phyloP scores from a whole-genome alignment of 1,140 invertebrate genomes.

The Zaprionus vittiger region DNA sequence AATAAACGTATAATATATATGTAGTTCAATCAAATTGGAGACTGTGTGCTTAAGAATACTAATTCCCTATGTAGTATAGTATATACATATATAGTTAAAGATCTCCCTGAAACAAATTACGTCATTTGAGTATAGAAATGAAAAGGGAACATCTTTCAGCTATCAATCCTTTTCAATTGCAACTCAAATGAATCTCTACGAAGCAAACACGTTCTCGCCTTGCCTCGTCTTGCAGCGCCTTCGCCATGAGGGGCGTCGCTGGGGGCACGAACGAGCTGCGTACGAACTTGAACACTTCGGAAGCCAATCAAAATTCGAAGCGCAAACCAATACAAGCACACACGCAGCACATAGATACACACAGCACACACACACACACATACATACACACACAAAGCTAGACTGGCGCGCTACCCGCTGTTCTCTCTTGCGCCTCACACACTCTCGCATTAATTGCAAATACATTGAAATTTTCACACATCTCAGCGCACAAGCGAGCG shows the following conservation, averaged over 20 bases:
- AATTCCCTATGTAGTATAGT: too few species aligned
- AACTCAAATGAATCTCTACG: conserved; percentile 4
- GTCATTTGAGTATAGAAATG: neutral
- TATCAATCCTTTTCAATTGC: conserved; percentile 1
- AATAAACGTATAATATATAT: too few species aligned
- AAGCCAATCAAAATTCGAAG: conserved; percentile 79
- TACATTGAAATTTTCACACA: conserved; percentile 73
- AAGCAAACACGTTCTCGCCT: neutral
- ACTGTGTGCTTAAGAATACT: too few species aligned
- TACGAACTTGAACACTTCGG: conserved; percentile 56
- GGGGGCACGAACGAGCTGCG: conserved; percentile 15
- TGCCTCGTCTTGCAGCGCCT: neutral
- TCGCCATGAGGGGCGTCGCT: conserved; percentile 44
- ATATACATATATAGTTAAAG: too few species aligned
- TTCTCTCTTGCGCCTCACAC: conserved; percentile 31
- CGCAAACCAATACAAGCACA: conserved; percentile 54
- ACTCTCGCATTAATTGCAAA: conserved; percentile 67
- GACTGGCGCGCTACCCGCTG: conserved; percentile 1
- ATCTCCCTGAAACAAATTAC: neutral
- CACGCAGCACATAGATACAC: conserved; percentile 24
- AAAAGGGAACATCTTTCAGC: neutral
- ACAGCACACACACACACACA: conserved; percentile 30
- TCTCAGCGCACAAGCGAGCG: conserved; percentile 40
- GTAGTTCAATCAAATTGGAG: too few species aligned
- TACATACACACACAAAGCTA: neutral